Percentiles rank a stretch among this genome's conserved stretches.
These are phyloP conservation scores for Aegypius monachus DNA, from an alignment of 2,113 vertebrate genomes.

Conservation along the genomic window DNA sequence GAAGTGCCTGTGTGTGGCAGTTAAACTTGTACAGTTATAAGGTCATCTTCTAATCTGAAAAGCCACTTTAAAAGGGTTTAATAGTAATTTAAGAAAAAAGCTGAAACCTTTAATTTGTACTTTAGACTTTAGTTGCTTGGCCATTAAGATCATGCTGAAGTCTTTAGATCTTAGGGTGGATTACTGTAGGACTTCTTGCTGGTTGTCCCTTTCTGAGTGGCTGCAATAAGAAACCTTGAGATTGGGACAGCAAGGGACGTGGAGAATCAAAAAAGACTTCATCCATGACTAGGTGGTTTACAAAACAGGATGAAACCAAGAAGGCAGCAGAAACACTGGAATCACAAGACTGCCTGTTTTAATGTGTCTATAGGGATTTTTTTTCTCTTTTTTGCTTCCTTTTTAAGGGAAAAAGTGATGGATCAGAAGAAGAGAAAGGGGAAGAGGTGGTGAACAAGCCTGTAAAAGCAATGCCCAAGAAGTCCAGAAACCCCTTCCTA, in stretches of 20 bases:
- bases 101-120: background rate
- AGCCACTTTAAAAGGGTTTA: background rate
- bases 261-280: background rate
- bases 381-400: background rate
- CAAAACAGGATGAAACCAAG: background rate
- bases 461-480: slow-evolving; percentile 77
- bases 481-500: slow-evolving; percentile 81
- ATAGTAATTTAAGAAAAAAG: background rate
- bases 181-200: background rate
- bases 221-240: background rate
- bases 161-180: background rate
- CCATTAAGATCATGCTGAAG: background rate
- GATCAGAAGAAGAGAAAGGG: slow-evolving; percentile 21
- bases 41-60: background rate
- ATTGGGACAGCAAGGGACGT: background rate
- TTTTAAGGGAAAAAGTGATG: slow-evolving; percentile 20
- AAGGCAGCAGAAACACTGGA: background rate
- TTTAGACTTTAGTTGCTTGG: background rate
- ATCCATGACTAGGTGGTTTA: background rate
- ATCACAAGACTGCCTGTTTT: background rate
- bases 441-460: slow-evolving; percentile 42
- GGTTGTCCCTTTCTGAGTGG: background rate
- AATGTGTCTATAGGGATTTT: background rate
- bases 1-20: background rate
- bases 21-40: background rate